phyloP scores from a whole-genome alignment of 2,797 vertebrate species.

The Sciaenops ocellatus region DNA sequence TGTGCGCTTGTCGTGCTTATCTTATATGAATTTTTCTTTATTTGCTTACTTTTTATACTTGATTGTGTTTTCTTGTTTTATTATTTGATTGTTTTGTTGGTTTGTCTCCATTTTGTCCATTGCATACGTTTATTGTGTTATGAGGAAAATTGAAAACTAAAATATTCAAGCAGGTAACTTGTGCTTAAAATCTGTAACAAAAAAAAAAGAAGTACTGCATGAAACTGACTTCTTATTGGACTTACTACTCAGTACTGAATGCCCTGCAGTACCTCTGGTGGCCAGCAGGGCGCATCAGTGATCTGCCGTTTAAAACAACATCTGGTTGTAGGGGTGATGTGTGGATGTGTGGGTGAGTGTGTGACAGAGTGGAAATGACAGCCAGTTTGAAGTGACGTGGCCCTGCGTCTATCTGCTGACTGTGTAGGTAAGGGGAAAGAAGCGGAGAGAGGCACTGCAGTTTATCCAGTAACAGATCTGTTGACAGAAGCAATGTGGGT shows the following conservation, averaged over 20 bases:
- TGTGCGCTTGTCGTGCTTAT: too few species aligned
- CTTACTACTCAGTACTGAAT: accelerated
- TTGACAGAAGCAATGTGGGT: neutral
- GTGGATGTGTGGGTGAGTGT: conserved; percentile 23
- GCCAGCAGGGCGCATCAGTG: conserved; percentile 59
- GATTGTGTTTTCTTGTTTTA: too few species aligned
- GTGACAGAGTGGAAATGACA: conserved; percentile 34
- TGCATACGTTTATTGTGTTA: too few species aligned
- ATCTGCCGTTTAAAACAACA: neutral
- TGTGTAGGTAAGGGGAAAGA: conserved; percentile 3
- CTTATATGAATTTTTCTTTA: too few species aligned
- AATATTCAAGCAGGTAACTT: too few species aligned
- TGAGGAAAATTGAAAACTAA: too few species aligned
- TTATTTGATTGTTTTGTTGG: neutral
- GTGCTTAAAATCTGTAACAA: neutral
- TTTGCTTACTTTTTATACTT: too few species aligned
- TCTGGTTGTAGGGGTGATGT: neutral
- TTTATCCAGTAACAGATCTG: neutral
- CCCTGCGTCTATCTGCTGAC: conserved; percentile 38
- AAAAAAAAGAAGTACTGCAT: too few species aligned
- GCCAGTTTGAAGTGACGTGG: conserved; percentile 60
- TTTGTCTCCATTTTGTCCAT: too few species aligned
- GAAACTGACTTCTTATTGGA: too few species aligned
- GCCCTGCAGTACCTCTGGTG: conserved; percentile 39
- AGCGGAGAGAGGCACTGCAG: neutral